These are phyloP conservation scores for fruit fly (Drosophila melanogaster) DNA, from an alignment of 1,140 invertebrate species.

Conservation along the genomic window DNA sequence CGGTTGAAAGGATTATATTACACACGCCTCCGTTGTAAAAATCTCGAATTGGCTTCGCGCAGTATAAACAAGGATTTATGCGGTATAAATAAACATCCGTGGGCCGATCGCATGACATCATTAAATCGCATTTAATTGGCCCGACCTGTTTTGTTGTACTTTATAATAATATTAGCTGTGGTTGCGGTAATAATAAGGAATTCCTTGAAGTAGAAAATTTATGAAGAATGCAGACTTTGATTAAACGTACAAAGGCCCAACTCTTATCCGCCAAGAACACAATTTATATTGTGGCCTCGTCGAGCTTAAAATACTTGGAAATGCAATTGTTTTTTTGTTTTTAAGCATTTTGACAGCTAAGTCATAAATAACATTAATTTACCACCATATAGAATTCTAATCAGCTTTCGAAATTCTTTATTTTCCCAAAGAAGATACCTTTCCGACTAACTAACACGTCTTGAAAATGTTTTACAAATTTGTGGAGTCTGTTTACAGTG, in stretches of 20 bases:
- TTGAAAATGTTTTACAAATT: neutral
- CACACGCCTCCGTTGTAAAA: slow-evolving; percentile 22
- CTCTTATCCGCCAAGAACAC: too few relatives aligned
- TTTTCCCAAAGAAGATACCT: neutral
- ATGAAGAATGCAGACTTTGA: too few relatives aligned
- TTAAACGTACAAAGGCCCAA: too few relatives aligned
- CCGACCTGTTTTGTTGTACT: neutral
- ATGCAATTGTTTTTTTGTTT: too few relatives aligned
- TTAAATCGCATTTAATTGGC: slow-evolving; percentile 20
- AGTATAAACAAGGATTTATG: slow-evolving; percentile 21
- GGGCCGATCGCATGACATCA: slow-evolving; percentile 2
- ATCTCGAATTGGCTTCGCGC: slow-evolving; percentile 12
- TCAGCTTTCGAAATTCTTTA: neutral
- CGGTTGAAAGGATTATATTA: slow-evolving; percentile 29
- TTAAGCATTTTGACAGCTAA: too few relatives aligned
- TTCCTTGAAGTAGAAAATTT: neutral
- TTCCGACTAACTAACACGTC: slow-evolving; percentile 20
- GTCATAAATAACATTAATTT: too few relatives aligned
- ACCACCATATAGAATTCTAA: neutral
- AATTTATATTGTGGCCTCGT: too few relatives aligned
- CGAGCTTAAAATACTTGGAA: too few relatives aligned
- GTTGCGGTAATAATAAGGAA: neutral
- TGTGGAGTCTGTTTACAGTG: slow-evolving; percentile 21
- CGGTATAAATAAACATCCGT: slow-evolving; percentile 25
- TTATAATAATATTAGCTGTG: neutral